Conservation (phyloP, 2,888 invertebrate species). For the Latrodectus hesperus region DNA sequence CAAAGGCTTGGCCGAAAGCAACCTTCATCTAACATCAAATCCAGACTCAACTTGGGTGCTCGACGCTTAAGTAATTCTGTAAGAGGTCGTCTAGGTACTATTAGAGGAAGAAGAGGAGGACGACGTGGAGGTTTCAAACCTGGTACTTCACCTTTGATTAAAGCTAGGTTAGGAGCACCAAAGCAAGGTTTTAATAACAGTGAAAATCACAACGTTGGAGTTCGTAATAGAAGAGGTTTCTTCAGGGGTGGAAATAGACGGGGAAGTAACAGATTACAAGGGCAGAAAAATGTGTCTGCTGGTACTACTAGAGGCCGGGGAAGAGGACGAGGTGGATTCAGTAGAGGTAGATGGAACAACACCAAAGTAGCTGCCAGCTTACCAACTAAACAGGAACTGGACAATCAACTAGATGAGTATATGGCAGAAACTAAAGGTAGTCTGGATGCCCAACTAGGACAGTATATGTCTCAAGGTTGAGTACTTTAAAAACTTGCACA, state of each 20-base stretch:
- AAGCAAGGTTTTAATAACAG: conserved; percentile 4
- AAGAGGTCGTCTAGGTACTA: conserved; percentile 49
- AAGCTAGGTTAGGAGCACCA: conserved; percentile 58
- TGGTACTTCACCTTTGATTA: conserved; percentile 68
- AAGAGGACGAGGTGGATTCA: conserved; percentile 70
- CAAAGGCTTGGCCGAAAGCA: conserved; percentile 68
- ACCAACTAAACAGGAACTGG: conserved; percentile 79
- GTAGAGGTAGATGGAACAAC: conserved; percentile 70
- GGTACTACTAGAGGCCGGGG: conserved; percentile 39
- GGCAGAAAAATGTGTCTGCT: conserved; percentile 10
- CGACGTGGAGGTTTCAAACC: conserved; percentile 48
- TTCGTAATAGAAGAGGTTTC: conserved; percentile 38
- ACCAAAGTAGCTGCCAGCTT: conserved; percentile 59
- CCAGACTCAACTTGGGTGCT: conserved; percentile 48
- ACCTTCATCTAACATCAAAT: conserved; percentile 47
- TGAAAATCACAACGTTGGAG: conserved; percentile 3
- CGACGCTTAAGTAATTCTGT: conserved; percentile 25
- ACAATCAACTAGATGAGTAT: conserved; percentile 83
- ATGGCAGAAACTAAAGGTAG: conserved; percentile 81
- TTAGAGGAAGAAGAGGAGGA: conserved; percentile 37
- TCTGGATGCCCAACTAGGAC: conserved; percentile 79
- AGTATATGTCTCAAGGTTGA: conserved; percentile 78
- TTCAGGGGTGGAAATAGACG: conserved; percentile 12
- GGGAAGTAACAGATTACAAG: neutral
- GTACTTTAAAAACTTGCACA: neutral